Evolutionary conservation across 2,113 vertebrate genomes (phyloP), one percentile per base, ranked within the genome.

Genomic region (Oreocharis arfaki): DNA sequence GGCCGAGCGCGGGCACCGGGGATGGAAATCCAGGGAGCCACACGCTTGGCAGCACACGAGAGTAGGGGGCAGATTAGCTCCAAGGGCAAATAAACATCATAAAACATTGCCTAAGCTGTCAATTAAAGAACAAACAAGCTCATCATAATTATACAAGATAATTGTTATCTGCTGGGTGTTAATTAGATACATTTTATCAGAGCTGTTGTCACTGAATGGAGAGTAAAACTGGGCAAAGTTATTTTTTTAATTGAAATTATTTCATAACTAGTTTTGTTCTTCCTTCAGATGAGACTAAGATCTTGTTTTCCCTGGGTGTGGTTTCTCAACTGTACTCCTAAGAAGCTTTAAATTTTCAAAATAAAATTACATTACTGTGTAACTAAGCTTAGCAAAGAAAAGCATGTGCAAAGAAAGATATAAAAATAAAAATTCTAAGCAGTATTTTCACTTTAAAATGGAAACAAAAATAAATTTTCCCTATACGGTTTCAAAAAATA

Each of bases 31-130:
- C 74, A 14, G 35, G 67, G 42, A 91, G 91, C 91, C 84, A 24
- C 5, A 7, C 11, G 2, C 35, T 84, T 80, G 50, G 96, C 89
- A 82, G 84, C 84, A 60, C 95, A 30, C 14, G 11, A 81, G 49
- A 89, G 74, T n/a, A 39, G 93, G 75, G 93, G 37, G 59, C 79
- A 86, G 61, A 94, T 90, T 42, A 67, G 75, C 82, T 27, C 59
- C 92, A 93, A 95, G 95, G 95, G 93, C 93, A 96, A 95, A 92
- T 59, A 96, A 96, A 95, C 92, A 97, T 71, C 93, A 93, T 81
- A 94, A 96, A 97, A 96, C 85, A 94, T 78, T 50, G 95, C 83
- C 92, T 52, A 70, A 75, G 56, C 88, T 90, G 92, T 92, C 96
- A 94, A 90, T 93, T 97, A 88, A 92, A 94, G 85, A 96, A 90